Base-by-base conservation (phyloP, 2,888 invertebrate species). In the Caenorhabditis virilis region DNA sequence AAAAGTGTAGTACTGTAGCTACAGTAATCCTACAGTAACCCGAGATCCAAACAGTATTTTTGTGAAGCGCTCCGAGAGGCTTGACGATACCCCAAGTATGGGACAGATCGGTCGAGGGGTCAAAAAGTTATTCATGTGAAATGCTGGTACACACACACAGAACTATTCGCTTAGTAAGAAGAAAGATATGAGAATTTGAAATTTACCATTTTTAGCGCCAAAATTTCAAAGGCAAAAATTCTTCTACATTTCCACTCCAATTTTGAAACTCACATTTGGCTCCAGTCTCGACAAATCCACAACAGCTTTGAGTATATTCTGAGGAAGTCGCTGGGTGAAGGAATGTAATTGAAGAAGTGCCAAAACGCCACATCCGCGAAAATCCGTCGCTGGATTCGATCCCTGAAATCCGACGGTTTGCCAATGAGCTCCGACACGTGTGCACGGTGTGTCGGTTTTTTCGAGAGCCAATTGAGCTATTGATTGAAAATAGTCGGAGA, bases 391-490 rank as follows among this genome's bases (percentile, higher is more conserved):
- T 11, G 72, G 72, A 23, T 69, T 63, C 1, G 51, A 47, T 5
- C 66, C 63, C 42, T 73, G 73, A 18, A 70, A 73, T 6, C 73
- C 73, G 38, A 70, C 67, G 39, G 57, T 66, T 39, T 68, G 63
- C 73, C 73, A 73, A 51, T 73, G 73, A 2, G 59, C 20, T 13
- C 72, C 72, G 25, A 56, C 25, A 18, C 53, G 36, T 2, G 46
- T 26, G 18, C 33, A 46, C 18, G 33, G 38, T 15, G 22, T 11
- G 13, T 47, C 35, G 18, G 22, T 2, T 5, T 33, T 22, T 1
- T 35, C 35, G 15, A 47, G 22, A 11, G 53, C 36, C 20, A 45
- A 41, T 22, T 53, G 52, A 2, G 58, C 53, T 15, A 52, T 39
- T 15, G 56, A 22, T 9, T 41, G 45, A 20, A 52, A 65, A 47